Conservation (phyloP, 2,797 vertebrate genomes). For the Trachurus trachurus region DNA sequence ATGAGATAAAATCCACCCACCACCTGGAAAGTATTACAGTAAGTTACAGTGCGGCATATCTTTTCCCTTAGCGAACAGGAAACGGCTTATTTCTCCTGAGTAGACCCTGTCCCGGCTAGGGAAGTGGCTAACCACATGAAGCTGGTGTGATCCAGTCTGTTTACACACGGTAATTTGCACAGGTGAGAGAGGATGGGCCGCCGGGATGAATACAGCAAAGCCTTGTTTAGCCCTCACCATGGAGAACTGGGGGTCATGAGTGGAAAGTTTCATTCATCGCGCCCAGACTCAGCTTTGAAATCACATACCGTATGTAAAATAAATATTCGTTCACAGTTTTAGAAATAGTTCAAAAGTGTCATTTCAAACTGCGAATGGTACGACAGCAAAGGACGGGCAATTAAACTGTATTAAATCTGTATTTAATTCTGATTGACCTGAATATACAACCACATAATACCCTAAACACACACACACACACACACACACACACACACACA, state of each 20-base stretch:
- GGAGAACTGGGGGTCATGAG: conserved; percentile 35
- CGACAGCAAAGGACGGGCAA: conserved; percentile 14
- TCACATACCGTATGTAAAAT: conserved; percentile 53
- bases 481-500: neutral
- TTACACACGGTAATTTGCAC: conserved; percentile 81
- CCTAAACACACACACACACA: neutral
- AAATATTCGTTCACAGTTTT: conserved; percentile 40
- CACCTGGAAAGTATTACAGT: conserved; percentile 79
- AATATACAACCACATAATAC: conserved; percentile 7
- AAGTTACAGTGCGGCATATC: conserved; percentile 75
- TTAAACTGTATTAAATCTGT: conserved; percentile 28
- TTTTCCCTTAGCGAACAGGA: conserved; percentile 74
- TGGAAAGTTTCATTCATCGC: conserved; percentile 68
- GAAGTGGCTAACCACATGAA: conserved; percentile 85
- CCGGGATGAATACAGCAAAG: conserved; percentile 61
- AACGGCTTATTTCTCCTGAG: conserved; percentile 81
- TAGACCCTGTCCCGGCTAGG: conserved; percentile 72
- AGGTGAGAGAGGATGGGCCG: conserved; percentile 77
- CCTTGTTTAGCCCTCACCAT: conserved; percentile 65
- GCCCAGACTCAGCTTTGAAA: conserved; percentile 45
- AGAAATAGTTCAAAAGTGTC: conserved; percentile 39
- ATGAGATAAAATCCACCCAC: conserved; percentile 63
- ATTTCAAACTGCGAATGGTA: conserved; percentile 19
- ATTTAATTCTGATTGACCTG: conserved; percentile 17
- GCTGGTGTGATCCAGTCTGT: conserved; percentile 71